phyloP scores from a whole-genome alignment of 2,113 vertebrate genomes.

The Thamnophis sirtalis region DNA sequence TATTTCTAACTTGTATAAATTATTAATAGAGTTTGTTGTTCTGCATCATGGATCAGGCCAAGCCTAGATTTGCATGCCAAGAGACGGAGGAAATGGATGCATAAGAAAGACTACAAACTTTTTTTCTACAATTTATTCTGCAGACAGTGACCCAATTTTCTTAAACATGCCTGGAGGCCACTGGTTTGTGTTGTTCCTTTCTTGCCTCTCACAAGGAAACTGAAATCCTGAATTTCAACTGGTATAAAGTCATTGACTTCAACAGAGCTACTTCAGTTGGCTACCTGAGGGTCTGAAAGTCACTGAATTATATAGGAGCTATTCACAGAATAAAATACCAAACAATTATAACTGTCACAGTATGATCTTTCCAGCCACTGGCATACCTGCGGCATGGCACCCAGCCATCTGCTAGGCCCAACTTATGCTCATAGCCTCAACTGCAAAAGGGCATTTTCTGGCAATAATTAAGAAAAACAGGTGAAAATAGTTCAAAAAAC shows the following conservation, averaged over 20 bases:
- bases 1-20: not conserved
- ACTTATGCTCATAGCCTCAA: not conserved
- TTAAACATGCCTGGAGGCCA: not conserved
- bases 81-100: not conserved
- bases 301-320: not conserved
- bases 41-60: not conserved
- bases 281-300: not conserved
- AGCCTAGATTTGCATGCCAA: not conserved
- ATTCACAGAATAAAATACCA: conserved; percentile 3
- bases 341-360: not conserved
- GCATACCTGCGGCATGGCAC: not conserved
- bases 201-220: not conserved
- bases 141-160: conserved; percentile 11
- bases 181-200: conserved; percentile 1
- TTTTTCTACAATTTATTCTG: not conserved
- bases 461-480: not conserved
- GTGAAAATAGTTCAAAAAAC: not conserved
- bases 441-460: not conserved
- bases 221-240: not conserved
- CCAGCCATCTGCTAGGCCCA: not conserved
- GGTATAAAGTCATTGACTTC: not conserved
- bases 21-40: not conserved
- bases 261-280: not conserved
- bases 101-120: not conserved
- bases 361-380: not conserved